Base-by-base conservation (phyloP, 2,797 vertebrate species). In the Muscicapa comitata region DNA sequence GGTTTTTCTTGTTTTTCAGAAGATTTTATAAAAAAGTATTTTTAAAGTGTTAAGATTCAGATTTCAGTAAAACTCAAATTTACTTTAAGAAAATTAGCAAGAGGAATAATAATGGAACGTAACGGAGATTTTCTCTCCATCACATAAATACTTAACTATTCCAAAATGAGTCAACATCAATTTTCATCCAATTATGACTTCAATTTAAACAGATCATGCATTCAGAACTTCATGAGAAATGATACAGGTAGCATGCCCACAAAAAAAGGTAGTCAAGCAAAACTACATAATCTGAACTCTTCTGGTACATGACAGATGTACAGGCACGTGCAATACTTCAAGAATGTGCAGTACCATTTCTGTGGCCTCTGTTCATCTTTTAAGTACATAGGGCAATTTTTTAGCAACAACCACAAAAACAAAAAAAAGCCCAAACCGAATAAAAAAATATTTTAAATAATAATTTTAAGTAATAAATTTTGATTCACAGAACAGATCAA, bases 61-160 rank as follows among this genome's bases (percentile, higher is more conserved):
- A 38, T 51, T 94, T 96, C 76, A 65, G 38, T 47, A 73, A 88
- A 96, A 62, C 11, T 62, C 57, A 92, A 92, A 88, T 83, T 66
- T 63, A 55, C 11, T 38, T 77, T 20, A 45, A 62, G 28, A 89
- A 92, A 93, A 93, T 10, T 12, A 77, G 33, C 3, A 84, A 48
- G 9, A 63, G 3, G 33, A 85, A 63, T 35, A 70, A 42, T 29
- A 65, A 58, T 11, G 13, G 10, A 72, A 89, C 24, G 47, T 43
- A 79, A 1, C 24, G 5, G 9, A 13, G 31, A 81, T 72, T 93
- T 93, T 79, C 35, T 59, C 26, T 59, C 20, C 17, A 54, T 20
- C 23, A 18, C 9, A 62, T 8, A 78, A 72, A 38, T 37, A 92
- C 10, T 65, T 68, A 35, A 59, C 29, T 79, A 76, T 18, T 71